Evolutionary conservation across 2,888 invertebrate genomes (phyloP).

Genomic region (Camponotus fellah): DNA sequence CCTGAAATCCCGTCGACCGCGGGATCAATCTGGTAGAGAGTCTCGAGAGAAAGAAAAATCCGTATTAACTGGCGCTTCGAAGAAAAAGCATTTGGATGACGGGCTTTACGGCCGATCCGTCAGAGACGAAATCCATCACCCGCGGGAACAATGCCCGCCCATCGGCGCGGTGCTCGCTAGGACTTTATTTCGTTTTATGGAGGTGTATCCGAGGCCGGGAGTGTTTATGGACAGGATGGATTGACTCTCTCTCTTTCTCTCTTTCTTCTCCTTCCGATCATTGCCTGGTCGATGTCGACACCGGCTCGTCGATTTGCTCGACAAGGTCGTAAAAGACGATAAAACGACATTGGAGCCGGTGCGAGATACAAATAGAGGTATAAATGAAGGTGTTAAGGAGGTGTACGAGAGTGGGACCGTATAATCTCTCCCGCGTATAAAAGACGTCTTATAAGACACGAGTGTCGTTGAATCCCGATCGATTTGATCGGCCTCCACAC

Average conservation of each 20-base stretch:
- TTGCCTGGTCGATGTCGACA: slow-evolving; percentile 54
- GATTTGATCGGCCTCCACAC: slow-evolving; percentile 16
- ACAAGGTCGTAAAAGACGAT: slow-evolving; percentile 72
- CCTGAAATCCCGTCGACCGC: slow-evolving; percentile 77
- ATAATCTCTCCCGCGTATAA: slow-evolving; percentile 15
- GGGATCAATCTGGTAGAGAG: slow-evolving; percentile 37
- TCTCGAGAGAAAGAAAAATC: slow-evolving; percentile 45
- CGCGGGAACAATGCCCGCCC: slow-evolving; percentile 80
- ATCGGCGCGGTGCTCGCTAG: slow-evolving; percentile 65
- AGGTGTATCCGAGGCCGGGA: slow-evolving; percentile 69
- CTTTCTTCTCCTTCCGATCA: not conserved
- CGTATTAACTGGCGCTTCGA: slow-evolving; percentile 75
- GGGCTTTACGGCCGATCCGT: slow-evolving; percentile 83
- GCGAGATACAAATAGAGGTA: slow-evolving; percentile 69
- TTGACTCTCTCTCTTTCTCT: slow-evolving; percentile 61
- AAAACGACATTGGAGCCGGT: slow-evolving; percentile 72
- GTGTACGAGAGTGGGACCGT: slow-evolving; percentile 13
- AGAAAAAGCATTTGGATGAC: slow-evolving; percentile 76
- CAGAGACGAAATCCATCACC: slow-evolving; percentile 83
- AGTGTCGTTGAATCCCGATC: slow-evolving; percentile 32
- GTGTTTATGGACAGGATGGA: slow-evolving; percentile 73
- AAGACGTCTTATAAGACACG: not conserved
- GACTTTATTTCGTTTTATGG: slow-evolving; percentile 80
- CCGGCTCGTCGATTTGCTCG: slow-evolving; percentile 69
- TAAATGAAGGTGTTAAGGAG: slow-evolving; percentile 61